Evolutionary conservation across 2,888 invertebrate genomes (phyloP).

Genomic region (Boloria selene): DNA sequence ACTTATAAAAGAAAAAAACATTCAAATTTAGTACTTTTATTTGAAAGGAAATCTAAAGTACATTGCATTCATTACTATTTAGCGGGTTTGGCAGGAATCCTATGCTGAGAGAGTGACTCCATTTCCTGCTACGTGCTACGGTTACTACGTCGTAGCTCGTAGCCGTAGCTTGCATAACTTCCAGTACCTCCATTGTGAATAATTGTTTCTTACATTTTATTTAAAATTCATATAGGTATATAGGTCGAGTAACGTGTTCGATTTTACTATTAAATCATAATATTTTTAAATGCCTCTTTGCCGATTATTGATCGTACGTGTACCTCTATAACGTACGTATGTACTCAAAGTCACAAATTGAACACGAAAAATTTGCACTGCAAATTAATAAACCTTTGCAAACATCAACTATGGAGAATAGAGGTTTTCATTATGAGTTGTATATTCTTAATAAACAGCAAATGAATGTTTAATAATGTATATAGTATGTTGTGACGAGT

Average conservation of each 20-base stretch:
- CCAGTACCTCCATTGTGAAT: slow-evolving; percentile 62
- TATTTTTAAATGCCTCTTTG: slow-evolving; percentile 23
- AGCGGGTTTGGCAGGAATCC: slow-evolving; percentile 70
- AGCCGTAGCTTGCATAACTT: slow-evolving; percentile 59
- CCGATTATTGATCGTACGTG: slow-evolving; percentile 6
- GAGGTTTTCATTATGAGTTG: no score
- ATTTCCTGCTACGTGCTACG: slow-evolving; percentile 75
- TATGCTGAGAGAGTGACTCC: slow-evolving; percentile 67
- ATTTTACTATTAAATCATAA: slow-evolving; percentile 29
- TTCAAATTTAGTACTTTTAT: slow-evolving; percentile 5
- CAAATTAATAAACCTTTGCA: no score
- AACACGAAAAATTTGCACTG: neutral
- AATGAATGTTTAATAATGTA: no score
- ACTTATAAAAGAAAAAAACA: no score
- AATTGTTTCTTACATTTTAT: slow-evolving; percentile 61
- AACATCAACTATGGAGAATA: no score
- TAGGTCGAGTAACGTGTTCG: slow-evolving; percentile 51
- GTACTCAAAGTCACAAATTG: slow-evolving; percentile 8
- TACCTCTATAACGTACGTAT: neutral
- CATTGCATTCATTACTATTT: slow-evolving; percentile 71
- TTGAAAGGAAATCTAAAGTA: slow-evolving; percentile 47
- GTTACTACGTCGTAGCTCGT: slow-evolving; percentile 61
- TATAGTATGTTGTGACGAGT: no score
- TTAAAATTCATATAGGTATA: slow-evolving; percentile 51
- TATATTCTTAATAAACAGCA: no score